These are phyloP conservation scores for Eurystomus glaucurus DNA, from an alignment of 2,797 vertebrate genomes.

Conservation along the genomic window DNA sequence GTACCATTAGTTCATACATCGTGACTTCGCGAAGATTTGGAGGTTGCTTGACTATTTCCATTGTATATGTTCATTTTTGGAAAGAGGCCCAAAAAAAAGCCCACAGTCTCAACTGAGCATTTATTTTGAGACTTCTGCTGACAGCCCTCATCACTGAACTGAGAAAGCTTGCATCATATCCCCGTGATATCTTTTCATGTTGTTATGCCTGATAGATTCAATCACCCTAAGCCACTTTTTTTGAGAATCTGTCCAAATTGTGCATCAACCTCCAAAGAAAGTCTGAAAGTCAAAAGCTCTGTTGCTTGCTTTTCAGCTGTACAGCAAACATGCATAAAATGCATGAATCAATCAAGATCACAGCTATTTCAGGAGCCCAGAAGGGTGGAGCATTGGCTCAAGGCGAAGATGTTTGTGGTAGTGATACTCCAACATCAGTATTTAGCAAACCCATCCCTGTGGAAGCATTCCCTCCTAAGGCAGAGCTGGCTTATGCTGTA, in stretches of 20 bases:
- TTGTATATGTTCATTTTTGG: not conserved
- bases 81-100: not conserved
- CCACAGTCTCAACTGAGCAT: not conserved
- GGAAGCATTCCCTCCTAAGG: not conserved
- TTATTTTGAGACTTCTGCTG: conserved; percentile 42
- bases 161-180: not conserved
- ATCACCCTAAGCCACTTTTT: not conserved
- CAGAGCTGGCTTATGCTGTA: not conserved
- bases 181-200: not conserved
- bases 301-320: not conserved
- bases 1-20: not conserved
- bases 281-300: not conserved
- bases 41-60: not conserved
- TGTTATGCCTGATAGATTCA: conserved; percentile 19
- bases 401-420: not conserved
- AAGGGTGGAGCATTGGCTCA: not conserved
- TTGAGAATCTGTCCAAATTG: not conserved
- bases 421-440: not conserved
- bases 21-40: not conserved
- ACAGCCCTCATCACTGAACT: conserved; percentile 2
- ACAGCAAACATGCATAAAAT: not conserved
- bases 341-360: not conserved
- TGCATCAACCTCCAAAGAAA: not conserved
- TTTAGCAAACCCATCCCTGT: not conserved
- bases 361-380: not conserved